A percentile compares a stretch with the other conserved stretches of the same genome.
phyloP scores from a whole-genome alignment of 2,797 vertebrate genomes.

The Eremophila alpestris region DNA sequence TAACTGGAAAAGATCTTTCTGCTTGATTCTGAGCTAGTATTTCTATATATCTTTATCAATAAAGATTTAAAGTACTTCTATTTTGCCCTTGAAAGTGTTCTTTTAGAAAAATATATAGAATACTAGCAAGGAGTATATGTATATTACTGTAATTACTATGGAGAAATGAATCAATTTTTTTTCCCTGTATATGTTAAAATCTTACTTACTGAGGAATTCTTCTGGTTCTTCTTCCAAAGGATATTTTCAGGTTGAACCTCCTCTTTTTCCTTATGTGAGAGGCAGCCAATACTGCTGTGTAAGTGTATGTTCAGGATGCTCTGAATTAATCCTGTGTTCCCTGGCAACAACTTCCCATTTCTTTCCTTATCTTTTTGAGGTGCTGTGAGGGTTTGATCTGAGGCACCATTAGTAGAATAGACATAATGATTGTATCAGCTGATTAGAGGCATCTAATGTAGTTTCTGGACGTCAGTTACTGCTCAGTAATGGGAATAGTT shows the following conservation, averaged over 20 bases:
- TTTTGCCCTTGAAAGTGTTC: neutral
- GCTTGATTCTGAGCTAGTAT: neutral
- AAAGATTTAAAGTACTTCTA: neutral
- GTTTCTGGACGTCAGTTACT: neutral
- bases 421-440: neutral
- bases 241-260: neutral
- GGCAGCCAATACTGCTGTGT: neutral
- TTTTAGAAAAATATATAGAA: neutral
- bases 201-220: neutral
- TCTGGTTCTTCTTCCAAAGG: neutral
- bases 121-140: neutral
- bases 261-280: neutral
- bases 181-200: neutral
- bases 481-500: neutral
- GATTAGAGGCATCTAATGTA: neutral
- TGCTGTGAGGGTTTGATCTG: neutral
- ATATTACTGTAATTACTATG: neutral
- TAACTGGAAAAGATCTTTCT: neutral
- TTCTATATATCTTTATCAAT: neutral
- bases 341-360: neutral
- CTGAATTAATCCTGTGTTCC: neutral
- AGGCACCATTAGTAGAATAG: neutral
- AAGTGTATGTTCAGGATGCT: neutral
- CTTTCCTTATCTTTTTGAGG: neutral
- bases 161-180: neutral